These are phyloP conservation scores for Orius laevigatus DNA, from an alignment of 1,140 invertebrate species.

Conservation along the genomic window DNA sequence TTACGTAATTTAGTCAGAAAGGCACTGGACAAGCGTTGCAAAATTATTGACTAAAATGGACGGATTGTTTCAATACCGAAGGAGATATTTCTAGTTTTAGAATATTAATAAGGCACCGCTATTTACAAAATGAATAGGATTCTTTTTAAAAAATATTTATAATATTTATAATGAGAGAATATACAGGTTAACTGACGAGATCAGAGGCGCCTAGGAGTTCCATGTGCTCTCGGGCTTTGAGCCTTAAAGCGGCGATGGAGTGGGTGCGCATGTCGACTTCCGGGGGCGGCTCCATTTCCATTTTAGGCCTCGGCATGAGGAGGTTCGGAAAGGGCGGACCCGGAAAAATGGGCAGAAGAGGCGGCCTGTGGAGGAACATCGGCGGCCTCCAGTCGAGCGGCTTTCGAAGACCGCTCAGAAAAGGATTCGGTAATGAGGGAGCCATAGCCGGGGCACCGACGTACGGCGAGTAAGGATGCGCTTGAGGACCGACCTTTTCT, in stretches of 20 bases:
- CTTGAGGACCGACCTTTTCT: slow-evolving; percentile 71
- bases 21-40: no score
- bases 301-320: slow-evolving; percentile 37
- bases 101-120: not conserved
- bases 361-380: slow-evolving; percentile 36
- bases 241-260: slow-evolving; percentile 73
- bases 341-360: slow-evolving; percentile 31
- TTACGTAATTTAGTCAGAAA: no score
- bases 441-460: slow-evolving; percentile 42
- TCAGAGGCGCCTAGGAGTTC: slow-evolving; percentile 11
- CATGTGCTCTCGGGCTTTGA: slow-evolving; percentile 81
- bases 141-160: not conserved
- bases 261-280: slow-evolving; percentile 69
- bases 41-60: no score
- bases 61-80: no score
- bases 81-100: not conserved
- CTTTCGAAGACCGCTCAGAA: slow-evolving; percentile 56
- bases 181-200: slow-evolving; percentile 8
- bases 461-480: slow-evolving; percentile 78
- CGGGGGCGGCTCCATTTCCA: slow-evolving; percentile 32
- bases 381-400: slow-evolving; percentile 42
- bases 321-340: slow-evolving; percentile 38
- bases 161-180: not conserved
- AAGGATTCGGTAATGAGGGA: slow-evolving; percentile 58
- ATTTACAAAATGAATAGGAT: not conserved